Conservation (phyloP, 2,888 invertebrate genomes). For the Eurytoma adleriae region DNA sequence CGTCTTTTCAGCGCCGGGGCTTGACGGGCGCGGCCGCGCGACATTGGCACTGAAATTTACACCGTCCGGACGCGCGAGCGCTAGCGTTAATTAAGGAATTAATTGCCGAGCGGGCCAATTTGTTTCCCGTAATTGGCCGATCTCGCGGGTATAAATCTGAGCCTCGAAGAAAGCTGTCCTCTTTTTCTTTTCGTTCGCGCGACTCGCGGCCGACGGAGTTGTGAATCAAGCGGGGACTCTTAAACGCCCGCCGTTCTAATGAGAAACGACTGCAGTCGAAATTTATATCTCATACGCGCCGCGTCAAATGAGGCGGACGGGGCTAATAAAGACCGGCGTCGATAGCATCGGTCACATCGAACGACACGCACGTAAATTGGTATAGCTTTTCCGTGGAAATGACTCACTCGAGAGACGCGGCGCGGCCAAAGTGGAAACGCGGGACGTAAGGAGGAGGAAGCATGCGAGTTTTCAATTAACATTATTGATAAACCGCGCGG, state of each 20-base stretch:
- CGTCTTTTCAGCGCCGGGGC: neutral
- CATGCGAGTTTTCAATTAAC: conserved; percentile 47
- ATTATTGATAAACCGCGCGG: conserved; percentile 43
- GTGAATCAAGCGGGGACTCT: too few species aligned
- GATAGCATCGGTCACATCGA: too few species aligned
- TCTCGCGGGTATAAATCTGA: neutral
- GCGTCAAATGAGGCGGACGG: too few species aligned
- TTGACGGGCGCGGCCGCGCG: neutral
- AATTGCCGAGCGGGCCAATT: conserved; percentile 47
- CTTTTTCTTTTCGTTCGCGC: too few species aligned
- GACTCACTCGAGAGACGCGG: neutral
- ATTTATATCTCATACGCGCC: too few species aligned
- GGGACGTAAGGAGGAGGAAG: neutral
- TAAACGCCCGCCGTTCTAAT: too few species aligned
- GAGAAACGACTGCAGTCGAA: too few species aligned
- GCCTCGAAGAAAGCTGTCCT: too few species aligned
- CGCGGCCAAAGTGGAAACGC: too few species aligned
- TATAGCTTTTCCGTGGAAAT: neutral
- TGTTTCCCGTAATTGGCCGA: conserved; percentile 46
- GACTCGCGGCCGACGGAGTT: too few species aligned
- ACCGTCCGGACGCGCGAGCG: neutral
- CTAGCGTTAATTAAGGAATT: conserved; percentile 53
- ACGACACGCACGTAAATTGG: too few species aligned
- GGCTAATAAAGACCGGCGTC: too few species aligned
- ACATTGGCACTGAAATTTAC: conserved; percentile 13